A percentile compares a stretch with the other conserved stretches of the same genome.
Evolutionary conservation across 2,797 vertebrate genomes (phyloP).

Genomic region (Hyperoplus immaculatus): DNA sequence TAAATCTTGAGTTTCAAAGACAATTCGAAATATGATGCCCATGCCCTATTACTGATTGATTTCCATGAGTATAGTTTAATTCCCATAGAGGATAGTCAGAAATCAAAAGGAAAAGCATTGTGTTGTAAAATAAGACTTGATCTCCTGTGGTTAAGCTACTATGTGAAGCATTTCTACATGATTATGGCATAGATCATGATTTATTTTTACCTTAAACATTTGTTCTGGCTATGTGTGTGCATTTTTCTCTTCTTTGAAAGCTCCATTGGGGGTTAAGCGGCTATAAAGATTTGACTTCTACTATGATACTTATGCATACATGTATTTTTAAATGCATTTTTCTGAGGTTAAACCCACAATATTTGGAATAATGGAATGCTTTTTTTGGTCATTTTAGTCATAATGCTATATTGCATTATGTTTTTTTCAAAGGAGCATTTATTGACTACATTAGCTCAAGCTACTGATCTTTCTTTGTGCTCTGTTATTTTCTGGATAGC

Average conservation of each 20-base stretch:
- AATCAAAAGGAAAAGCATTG: slow-evolving; percentile 14
- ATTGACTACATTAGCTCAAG: too few species aligned
- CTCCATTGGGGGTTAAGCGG: not conserved
- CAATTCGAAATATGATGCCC: slow-evolving; percentile 64
- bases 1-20: slow-evolving; percentile 77
- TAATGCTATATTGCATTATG: not conserved
- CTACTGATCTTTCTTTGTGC: too few species aligned
- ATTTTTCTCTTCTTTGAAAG: not conserved
- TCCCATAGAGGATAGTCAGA: slow-evolving; percentile 30
- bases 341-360: too few species aligned
- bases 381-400: not conserved
- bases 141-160: slow-evolving; percentile 6
- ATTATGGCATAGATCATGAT: too few species aligned
- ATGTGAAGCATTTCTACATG: not conserved
- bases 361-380: not conserved
- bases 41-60: slow-evolving; percentile 44
- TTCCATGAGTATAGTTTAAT: slow-evolving; percentile 42
- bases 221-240: not conserved
- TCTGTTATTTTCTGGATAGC: too few species aligned
- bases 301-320: not conserved
- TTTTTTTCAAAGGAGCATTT: too few species aligned
- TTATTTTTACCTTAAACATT: not conserved
- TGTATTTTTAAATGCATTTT: not conserved
- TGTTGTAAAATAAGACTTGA: slow-evolving; percentile 1
- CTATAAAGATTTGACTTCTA: not conserved